Evolutionary conservation across 2,113 vertebrate species (phyloP).

Genomic region (Microcebus ravelobensis): DNA sequence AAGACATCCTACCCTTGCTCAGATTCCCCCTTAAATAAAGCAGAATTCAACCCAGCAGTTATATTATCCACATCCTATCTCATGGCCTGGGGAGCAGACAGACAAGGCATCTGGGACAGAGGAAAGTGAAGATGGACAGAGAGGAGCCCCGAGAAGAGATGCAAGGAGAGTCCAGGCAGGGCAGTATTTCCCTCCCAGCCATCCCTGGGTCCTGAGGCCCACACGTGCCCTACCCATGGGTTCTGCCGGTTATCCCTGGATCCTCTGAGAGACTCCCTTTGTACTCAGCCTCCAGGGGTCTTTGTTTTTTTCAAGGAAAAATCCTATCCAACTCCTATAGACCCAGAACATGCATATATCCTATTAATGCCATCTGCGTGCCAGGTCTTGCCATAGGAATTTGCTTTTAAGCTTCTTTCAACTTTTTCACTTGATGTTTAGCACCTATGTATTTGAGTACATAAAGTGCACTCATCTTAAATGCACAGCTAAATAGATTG

Average conservation of each 20-base stretch:
- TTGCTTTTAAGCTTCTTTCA: neutral
- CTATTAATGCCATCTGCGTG: neutral
- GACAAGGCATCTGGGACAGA: neutral
- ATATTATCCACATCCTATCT: no score
- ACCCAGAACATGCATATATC: neutral
- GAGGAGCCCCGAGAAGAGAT: neutral
- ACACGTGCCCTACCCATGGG: no score
- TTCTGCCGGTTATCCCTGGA: neutral
- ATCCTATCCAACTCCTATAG: neutral
- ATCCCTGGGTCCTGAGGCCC: neutral
- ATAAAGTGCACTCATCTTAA: neutral
- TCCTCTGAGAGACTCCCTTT: neutral
- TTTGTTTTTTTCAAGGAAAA: neutral
- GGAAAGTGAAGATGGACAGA: neutral
- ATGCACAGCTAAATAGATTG: neutral
- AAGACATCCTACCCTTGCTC: neutral
- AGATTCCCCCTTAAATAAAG: neutral
- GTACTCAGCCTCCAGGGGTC: neutral
- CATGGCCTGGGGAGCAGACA: neutral
- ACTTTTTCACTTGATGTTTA: neutral
- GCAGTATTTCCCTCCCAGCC: neutral
- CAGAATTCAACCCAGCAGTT: neutral
- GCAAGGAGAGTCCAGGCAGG: neutral
- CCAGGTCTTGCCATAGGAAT: neutral
- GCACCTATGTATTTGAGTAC: neutral